Percentiles rank a stretch among this genome's conserved stretches.
Evolutionary conservation across 92 coral and sea anemone species (phyloP).

Genomic region (Zoanthus solanderi): DNA sequence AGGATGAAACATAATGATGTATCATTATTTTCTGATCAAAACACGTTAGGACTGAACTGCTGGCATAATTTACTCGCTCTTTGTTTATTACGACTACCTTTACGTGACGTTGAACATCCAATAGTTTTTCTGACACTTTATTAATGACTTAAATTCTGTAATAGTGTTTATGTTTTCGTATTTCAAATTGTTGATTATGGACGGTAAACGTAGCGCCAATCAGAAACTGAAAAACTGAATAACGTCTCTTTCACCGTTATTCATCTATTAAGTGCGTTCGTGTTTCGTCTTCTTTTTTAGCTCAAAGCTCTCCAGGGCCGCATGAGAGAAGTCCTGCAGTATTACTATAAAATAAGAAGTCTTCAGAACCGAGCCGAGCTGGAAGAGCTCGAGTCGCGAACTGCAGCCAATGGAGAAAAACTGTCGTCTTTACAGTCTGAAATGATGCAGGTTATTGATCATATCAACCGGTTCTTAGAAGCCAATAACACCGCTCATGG

Average conservation of each 20-base stretch:
- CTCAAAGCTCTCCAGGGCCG: slow-evolving; percentile 87
- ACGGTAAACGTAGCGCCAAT: too few relatives aligned
- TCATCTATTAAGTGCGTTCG: not conserved
- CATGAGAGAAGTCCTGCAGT: slow-evolving; percentile 87
- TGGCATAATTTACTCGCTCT: too few relatives aligned
- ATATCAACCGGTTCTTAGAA: slow-evolving; percentile 90
- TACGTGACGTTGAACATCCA: too few relatives aligned
- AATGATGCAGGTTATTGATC: slow-evolving; percentile 86
- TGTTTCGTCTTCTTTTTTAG: slow-evolving; percentile 47
- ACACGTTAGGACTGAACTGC: too few relatives aligned
- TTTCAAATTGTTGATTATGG: too few relatives aligned
- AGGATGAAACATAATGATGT: too few relatives aligned
- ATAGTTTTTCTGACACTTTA: too few relatives aligned
- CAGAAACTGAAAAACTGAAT: too few relatives aligned
- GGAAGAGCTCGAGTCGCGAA: slow-evolving; percentile 83
- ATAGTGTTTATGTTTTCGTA: too few relatives aligned
- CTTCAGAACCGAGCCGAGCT: slow-evolving; percentile 87
- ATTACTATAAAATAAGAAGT: slow-evolving; percentile 91
- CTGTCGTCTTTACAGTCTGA: slow-evolving; percentile 78
- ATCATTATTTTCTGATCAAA: too few relatives aligned
- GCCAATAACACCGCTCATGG: slow-evolving; percentile 91
- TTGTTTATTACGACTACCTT: too few relatives aligned
- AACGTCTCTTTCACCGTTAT: not conserved
- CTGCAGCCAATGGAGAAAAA: slow-evolving; percentile 85
- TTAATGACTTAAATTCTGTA: too few relatives aligned